Evolutionary conservation across 2,888 invertebrate genomes (phyloP), one percentile per base, ranked within the genome.

Genomic region (Calameuta pallipes): DNA sequence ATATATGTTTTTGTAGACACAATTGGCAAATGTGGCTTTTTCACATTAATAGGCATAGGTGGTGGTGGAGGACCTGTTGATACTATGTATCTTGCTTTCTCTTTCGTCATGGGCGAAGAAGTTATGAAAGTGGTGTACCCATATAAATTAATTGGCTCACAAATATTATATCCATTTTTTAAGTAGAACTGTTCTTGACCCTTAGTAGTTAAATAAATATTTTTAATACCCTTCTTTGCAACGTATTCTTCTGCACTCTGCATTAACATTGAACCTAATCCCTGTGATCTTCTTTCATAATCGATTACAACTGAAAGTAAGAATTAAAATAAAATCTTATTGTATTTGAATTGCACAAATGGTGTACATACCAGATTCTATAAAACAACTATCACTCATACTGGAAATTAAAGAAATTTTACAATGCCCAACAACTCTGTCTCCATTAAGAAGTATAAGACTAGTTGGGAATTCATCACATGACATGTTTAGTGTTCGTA

Each of bases 201-300:
- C 87, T 95, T 94, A 36, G 95, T 96, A 69, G 94, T 94, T 82
- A 96, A 91, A 91, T 95, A 96, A 82, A 96, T 92, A 88, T 93
- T 94, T 87, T 94, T 93, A 82, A 96, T 92, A 80, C 93, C 92
- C 82, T 95, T 93, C 81, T 92, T 92, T 79, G 92, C 92, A 83
- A 93, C 94, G 89, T 96, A 96, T 82, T 95, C 94, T 92, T 97
- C 97, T 11, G 95, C 94, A 88, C 94, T 94, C 79, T 92, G 93
- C 95, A 97, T 95, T 69, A 97, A 92, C 87, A 94, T 93, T 85
- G 95, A 95, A 33, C 97, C 97, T 82, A 96, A 93, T 84, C 96
- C 97, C 91, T 94, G 94, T 15, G 96, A 96, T 83, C 97, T 93
- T 87, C 94, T 93, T 31, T 92, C 91, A 90, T 94, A 94, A 83